Evolutionary conservation across 2,888 invertebrate genomes (phyloP).

Genomic region (Maniola hyperantus): DNA sequence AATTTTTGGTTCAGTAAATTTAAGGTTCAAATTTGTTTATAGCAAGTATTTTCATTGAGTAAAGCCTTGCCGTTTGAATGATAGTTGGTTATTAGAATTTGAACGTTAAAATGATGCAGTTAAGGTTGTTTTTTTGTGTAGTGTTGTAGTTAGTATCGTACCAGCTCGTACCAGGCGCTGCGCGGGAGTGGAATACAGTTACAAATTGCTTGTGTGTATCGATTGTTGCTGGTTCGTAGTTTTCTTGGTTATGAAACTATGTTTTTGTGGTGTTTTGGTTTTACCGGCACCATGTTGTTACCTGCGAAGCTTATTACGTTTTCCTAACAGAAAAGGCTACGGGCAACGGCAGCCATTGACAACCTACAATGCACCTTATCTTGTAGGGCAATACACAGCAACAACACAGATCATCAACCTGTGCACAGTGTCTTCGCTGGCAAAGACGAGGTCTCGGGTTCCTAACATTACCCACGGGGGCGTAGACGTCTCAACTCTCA

Average conservation of each 20-base stretch:
- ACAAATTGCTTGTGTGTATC: constrained; percentile 49
- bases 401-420: no score
- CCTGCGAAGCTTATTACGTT: no score
- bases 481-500: no score
- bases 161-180: constrained; percentile 72
- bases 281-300: constrained; percentile 17
- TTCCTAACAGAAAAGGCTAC: no score
- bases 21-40: constrained; percentile 56
- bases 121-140: constrained; percentile 47
- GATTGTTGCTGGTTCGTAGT: constrained; percentile 46
- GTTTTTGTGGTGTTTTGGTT: constrained; percentile 29
- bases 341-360: no score
- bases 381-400: no score
- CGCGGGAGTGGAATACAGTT: constrained; percentile 65
- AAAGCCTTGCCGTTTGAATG: constrained; percentile 24
- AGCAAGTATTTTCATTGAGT: constrained; percentile 18
- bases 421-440: no score
- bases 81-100: constrained; percentile 40
- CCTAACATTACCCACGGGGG: no score
- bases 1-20: constrained; percentile 44
- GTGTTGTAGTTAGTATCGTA: constrained; percentile 47
- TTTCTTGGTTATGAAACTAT: constrained; percentile 38
- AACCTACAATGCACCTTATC: no score
- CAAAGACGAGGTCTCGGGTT: no score
- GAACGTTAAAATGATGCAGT: constrained; percentile 37